Base-by-base conservation (phyloP, 2,888 invertebrate species). In the Lepidocyrtoides sp. region DNA sequence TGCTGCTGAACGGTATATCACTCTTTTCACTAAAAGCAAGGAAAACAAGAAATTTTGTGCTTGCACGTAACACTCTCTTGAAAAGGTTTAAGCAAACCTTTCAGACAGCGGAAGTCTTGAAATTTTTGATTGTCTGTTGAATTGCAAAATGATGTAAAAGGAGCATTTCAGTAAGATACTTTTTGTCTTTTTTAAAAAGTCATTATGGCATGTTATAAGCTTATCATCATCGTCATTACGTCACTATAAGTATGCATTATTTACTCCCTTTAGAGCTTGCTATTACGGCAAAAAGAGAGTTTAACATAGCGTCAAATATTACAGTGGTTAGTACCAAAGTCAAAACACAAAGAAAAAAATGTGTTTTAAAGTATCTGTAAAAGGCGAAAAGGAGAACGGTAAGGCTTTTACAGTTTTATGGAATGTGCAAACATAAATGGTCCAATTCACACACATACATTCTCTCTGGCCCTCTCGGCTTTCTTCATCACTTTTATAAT, bases 351-450 rank as follows among this genome's bases (percentile, higher is more conserved):
- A 20, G 41, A 41, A 66, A 69, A 32, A 32, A n/a, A n/a, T 36
- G 32, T 69, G 41, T 41, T 41, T 69, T 69, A 41, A 69, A 69
- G 41, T 20, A 69, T 69, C 41, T 36, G 69, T 41, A 69, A 69
- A 69, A 41, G 26, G 17, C 10, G 7, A n/a, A 69, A 69, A 41
- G 41, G 20, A 8, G 41, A 36, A 69, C 36, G 10, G 41, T 41
- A 69, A 8, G 41, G 69, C 12, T 69, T 69, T 69, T 69, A 69
- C 69, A 69, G 69, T 69, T 69, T 69, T 69, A 69, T 69, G 69
- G 41, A 69, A 69, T 69, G 14, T 17, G 41, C 69, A 69, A 69
- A 69, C 69, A 69, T 41, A 41, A 69, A 69, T 20, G 69, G n/a
- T 8, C 41, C 69, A 69, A 66, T 69, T 69, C 17, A 69, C 69